phyloP scores from a whole-genome alignment of 2,888 invertebrate species.

The Lasioglossum pauxillum region DNA sequence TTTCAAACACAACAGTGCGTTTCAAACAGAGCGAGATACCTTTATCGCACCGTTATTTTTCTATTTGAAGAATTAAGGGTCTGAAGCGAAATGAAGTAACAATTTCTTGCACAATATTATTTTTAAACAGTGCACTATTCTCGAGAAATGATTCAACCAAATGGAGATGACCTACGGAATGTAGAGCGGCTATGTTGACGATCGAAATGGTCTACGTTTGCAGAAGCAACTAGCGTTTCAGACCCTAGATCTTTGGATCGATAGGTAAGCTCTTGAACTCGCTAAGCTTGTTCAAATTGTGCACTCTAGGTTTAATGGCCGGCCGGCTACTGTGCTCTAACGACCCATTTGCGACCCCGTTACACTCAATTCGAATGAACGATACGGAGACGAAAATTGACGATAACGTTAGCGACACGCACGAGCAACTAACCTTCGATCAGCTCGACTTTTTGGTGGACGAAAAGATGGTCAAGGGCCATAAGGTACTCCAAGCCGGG shows the following conservation, averaged over 20 bases:
- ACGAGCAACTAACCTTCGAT: constrained; percentile 86
- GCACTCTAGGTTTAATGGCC: not conserved
- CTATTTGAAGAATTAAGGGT: not conserved
- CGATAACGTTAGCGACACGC: not conserved
- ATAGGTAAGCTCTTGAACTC: not conserved
- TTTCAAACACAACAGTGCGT: not conserved
- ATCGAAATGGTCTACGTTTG: not conserved
- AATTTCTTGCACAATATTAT: not conserved
- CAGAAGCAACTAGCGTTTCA: not conserved
- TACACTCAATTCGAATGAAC: not conserved
- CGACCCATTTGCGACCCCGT: not conserved
- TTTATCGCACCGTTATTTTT: not conserved
- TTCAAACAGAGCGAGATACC: too few relatives aligned
- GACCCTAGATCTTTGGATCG: not conserved
- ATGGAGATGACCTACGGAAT: not conserved
- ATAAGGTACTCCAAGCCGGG: constrained; percentile 96
- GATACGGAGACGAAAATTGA: not conserved
- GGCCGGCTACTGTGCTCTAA: not conserved
- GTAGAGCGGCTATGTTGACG: not conserved
- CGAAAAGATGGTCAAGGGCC: constrained; percentile 92
- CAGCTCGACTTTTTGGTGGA: constrained; percentile 93
- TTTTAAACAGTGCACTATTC: not conserved
- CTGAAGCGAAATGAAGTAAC: not conserved
- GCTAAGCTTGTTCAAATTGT: not conserved
- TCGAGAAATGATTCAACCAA: not conserved